Percentiles rank a stretch among this genome's conserved stretches.
phyloP scores from a whole-genome alignment of 2,797 vertebrate species.

The Melanotaenia nigrans region DNA sequence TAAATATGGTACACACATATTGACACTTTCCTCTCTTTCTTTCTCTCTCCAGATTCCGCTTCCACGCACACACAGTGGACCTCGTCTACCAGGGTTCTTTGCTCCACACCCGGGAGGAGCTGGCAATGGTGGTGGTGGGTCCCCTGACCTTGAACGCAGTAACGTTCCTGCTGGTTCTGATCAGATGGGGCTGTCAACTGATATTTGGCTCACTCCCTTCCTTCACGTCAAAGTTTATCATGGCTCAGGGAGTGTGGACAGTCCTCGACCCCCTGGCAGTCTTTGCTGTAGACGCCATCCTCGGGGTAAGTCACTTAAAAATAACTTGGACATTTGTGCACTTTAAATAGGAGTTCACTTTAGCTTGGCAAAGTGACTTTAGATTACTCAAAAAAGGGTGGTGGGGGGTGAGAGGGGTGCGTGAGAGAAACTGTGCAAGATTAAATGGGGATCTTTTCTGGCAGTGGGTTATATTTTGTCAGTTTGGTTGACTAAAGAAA shows the following conservation, averaged over 20 bases:
- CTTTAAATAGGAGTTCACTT: conserved; percentile 89
- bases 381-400: conserved; percentile 70
- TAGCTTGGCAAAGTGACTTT: conserved; percentile 87
- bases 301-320: conserved; percentile 98
- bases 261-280: conserved; percentile 95
- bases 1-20: conserved; percentile 42
- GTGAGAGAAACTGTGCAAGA: conserved; percentile 57
- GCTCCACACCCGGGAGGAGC: conserved; percentile 88
- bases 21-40: conserved; percentile 49
- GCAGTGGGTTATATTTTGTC: conserved; percentile 36
- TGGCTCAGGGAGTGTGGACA: conserved; percentile 95
- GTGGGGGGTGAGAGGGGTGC: conserved; percentile 25
- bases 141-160: conserved; percentile 90
- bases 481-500: conserved; percentile 29
- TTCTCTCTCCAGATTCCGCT: conserved; percentile 82
- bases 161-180: conserved; percentile 90
- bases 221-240: conserved; percentile 98
- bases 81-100: conserved; percentile 92
- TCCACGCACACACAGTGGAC: conserved; percentile 89
- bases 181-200: conserved; percentile 97
- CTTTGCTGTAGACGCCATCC: conserved; percentile 92
- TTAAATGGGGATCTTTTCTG: conserved; percentile 69
- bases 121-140: conserved; percentile 90
- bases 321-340: conserved; percentile 89
- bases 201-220: conserved; percentile 92